phyloP scores from a whole-genome alignment of 2,888 invertebrate species.

The Entomobrya multifasciata region DNA sequence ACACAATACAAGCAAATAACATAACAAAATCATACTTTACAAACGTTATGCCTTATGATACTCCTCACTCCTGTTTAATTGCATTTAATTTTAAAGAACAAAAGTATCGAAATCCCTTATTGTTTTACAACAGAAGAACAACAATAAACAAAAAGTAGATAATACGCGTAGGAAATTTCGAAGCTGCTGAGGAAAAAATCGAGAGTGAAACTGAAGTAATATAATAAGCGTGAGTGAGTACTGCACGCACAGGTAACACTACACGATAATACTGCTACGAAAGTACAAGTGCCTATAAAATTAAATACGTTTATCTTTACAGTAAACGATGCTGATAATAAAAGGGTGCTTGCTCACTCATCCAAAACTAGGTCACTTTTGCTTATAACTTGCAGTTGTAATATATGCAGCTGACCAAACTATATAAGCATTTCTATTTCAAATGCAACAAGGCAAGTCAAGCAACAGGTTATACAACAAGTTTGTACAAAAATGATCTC shows the following conservation, averaged over 20 bases:
- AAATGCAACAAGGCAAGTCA: neutral
- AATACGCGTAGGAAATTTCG: neutral
- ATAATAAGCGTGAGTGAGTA: neutral
- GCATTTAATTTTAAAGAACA: neutral
- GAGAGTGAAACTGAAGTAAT: constrained; percentile 40
- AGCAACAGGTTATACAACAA: constrained; percentile 2
- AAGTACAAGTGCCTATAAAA: no score
- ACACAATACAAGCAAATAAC: no score
- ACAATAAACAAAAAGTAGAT: no score
- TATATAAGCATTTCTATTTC: neutral
- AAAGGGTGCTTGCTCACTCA: constrained; percentile 59
- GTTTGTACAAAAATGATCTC: neutral
- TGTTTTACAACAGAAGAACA: neutral
- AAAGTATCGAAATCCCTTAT: neutral
- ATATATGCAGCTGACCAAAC: constrained; percentile 2
- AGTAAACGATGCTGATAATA: constrained; percentile 20
- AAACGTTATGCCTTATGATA: no score
- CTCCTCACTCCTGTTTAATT: neutral
- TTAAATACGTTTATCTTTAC: neutral
- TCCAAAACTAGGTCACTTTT: constrained; percentile 71
- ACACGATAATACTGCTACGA: neutral
- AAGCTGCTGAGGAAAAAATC: constrained; percentile 34
- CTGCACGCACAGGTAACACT: no score
- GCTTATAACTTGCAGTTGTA: neutral
- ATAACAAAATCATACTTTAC: no score